These are phyloP conservation scores for Parauchenoglanis ngamensis DNA, from an alignment of 2,797 vertebrate genomes.

Conservation along the genomic window DNA sequence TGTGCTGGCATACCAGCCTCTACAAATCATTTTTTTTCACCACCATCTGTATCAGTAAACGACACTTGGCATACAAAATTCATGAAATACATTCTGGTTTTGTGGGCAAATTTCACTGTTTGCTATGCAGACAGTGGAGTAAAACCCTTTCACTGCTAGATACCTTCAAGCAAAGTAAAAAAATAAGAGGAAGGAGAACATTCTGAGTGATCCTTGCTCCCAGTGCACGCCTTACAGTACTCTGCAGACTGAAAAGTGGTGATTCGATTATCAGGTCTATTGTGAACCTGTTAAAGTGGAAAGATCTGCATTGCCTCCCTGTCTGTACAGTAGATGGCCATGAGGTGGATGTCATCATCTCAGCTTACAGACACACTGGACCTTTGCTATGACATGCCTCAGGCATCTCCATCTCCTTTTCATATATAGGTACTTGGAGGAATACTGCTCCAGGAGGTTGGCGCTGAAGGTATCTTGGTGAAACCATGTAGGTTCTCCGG, in stretches of 20 bases:
- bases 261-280: neutral
- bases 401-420: neutral
- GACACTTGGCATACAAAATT: conserved; percentile 19
- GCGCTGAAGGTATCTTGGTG: neutral
- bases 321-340: neutral
- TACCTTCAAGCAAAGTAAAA: neutral
- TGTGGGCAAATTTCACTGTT: neutral
- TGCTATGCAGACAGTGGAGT: neutral
- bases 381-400: neutral
- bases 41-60: conserved; percentile 35
- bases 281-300: neutral
- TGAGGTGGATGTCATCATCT: neutral
- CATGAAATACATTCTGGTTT: neutral
- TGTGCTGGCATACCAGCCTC: conserved; percentile 9
- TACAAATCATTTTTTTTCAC: neutral
- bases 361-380: neutral
- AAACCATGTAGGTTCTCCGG: neutral
- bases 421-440: neutral
- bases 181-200: neutral
- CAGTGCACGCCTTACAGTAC: neutral
- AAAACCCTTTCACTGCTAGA: neutral
- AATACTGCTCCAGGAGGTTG: neutral
- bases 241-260: neutral
- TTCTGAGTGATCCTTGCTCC: neutral
- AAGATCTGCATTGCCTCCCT: neutral